Evolutionary conservation across 30 jellyfish, hydroid and myxozoan genomes (phyloP).

Genomic region (Morbakka virulenta): DNA sequence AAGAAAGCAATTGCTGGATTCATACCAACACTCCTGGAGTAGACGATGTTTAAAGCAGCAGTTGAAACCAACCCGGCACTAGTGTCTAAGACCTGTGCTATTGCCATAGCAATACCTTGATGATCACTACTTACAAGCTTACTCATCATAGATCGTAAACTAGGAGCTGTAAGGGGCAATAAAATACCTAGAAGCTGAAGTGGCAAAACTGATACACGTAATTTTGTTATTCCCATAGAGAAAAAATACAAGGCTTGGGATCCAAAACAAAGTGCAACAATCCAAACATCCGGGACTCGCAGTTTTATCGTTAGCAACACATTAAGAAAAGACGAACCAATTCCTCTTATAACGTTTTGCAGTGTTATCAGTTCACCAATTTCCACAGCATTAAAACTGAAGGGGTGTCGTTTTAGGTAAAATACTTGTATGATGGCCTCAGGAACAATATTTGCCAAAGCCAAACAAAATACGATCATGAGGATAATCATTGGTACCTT

Average conservation of each 20-base stretch:
- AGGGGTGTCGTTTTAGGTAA: neutral
- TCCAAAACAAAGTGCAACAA: neutral
- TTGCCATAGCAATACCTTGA: conserved; percentile 18
- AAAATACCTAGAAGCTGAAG: neutral
- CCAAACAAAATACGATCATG: neutral
- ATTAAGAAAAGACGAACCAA: neutral
- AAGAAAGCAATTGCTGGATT: neutral
- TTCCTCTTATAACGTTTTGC: neutral
- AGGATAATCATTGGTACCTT: neutral
- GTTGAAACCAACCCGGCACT: neutral
- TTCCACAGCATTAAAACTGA: neutral
- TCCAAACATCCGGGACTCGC: neutral
- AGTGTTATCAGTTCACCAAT: conserved; percentile 1
- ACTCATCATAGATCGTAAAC: conserved; percentile 14
- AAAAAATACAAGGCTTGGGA: conserved; percentile 10
- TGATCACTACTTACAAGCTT: conserved; percentile 4
- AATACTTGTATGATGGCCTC: conserved; percentile 7
- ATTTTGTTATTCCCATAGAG: neutral
- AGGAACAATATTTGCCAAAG: neutral
- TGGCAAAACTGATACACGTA: neutral
- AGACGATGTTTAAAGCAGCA: neutral
- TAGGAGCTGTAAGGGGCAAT: neutral
- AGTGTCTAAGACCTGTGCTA: neutral
- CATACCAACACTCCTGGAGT: neutral
- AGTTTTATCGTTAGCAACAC: neutral